Base-by-base conservation (phyloP, 2,113 vertebrate species). In the Tringa solitaria region DNA sequence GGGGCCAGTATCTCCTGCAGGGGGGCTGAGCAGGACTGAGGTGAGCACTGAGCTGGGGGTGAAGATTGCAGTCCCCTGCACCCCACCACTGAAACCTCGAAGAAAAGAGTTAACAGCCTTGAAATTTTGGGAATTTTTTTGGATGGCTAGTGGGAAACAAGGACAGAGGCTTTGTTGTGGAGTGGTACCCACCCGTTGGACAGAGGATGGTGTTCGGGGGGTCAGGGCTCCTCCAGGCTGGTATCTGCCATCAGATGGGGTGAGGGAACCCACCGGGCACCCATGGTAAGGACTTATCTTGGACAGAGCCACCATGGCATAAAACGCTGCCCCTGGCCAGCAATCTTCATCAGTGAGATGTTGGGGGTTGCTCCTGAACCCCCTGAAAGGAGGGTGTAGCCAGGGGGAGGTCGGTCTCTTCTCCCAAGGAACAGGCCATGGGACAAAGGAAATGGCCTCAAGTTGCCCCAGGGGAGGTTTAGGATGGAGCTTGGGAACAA, bases 171-270 rank as follows among this genome's bases (percentile, higher is more conserved):
- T 63, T 37, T 1, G 5, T 2, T 8, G 43, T 1, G 8, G 21
- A 14, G 37, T 1, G 0, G 57, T 8, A 27, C 26, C 27, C 28
- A 22, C 8, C 22, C 1, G 1, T 8, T 19, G 0, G 14, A n/a
- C 43, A 9, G 21, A 26, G 23, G 35, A 9, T 1, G 3, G 33
- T 8, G 11, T 43, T 50, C 5, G 33, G n/a, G 33, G 6, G 2
- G 33, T 19, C 13, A 10, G 2, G 14, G 59, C 32, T 54, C 37
- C 3, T 1, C 20, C 10, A 15, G 84, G 54, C 24, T 10, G 39
- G 26, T 74, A 24, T 57, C 35, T 54, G 35, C 14, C 1, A 2
- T 35, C 26, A 50, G 14, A 45, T 8, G 1, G 20, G 6, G 5
- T 16, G 1, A 4, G 21, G 17, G 15, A 10, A 70, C 22, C 27